Percentiles rank a stretch among this genome's conserved stretches.
Conservation (phyloP, 2,113 vertebrate genomes). For the Urocitellus parryii region DNA sequence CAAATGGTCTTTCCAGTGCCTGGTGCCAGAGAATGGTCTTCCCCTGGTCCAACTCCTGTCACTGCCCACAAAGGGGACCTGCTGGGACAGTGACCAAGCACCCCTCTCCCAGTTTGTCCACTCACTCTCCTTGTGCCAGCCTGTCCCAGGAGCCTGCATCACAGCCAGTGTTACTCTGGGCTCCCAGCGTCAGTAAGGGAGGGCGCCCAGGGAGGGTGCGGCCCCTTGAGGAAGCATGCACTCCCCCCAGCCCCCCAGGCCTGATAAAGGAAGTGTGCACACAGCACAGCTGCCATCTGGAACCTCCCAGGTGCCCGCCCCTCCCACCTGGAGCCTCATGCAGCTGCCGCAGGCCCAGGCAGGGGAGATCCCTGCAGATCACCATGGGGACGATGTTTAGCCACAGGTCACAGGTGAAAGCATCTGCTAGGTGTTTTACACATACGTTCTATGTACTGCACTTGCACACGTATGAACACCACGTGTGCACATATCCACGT, state of each 20-base stretch:
- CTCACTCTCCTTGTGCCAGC: background rate
- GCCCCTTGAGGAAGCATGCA: too few relatives aligned
- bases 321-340: too few relatives aligned
- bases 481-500: too few relatives aligned
- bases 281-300: rapidly evolving
- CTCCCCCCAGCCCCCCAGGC: too few relatives aligned
- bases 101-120: rapidly evolving
- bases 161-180: background rate
- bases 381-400: too few relatives aligned
- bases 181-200: background rate
- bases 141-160: background rate
- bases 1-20: rapidly evolving
- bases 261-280: background rate
- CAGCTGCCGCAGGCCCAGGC: too few relatives aligned
- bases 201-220: too few relatives aligned
- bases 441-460: background rate
- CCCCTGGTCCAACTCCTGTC: too few relatives aligned
- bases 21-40: background rate
- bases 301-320: rapidly evolving
- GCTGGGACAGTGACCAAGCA: rapidly evolving
- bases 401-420: too few relatives aligned
- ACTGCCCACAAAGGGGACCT: too few relatives aligned
- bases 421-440: background rate
- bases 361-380: too few relatives aligned
- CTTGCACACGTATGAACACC: background rate